phyloP scores from a whole-genome alignment of 2,113 vertebrate genomes.

The Erinaceus europaeus region DNA sequence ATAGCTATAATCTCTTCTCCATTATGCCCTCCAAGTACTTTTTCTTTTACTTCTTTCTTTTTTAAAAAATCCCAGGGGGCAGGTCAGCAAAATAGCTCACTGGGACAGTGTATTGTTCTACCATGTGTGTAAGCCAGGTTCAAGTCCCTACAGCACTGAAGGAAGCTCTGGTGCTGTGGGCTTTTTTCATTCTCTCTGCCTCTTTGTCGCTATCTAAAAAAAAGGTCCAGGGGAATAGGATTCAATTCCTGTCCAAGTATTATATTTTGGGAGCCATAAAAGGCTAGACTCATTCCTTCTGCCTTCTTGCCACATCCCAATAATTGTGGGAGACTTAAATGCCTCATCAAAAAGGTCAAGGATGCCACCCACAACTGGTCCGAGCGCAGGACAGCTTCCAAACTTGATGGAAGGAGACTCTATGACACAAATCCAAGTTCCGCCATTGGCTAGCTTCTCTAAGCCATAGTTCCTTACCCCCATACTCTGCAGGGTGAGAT shows the following conservation, averaged over 20 bases:
- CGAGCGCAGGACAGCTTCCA: neutral
- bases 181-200: too few species aligned
- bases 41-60: neutral
- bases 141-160: too few species aligned
- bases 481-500: neutral
- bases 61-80: neutral
- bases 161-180: too few species aligned
- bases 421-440: neutral
- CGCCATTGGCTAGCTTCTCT: neutral
- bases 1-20: neutral
- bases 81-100: too few species aligned
- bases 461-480: neutral
- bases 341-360: neutral
- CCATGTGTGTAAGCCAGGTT: too few species aligned
- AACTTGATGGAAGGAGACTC: neutral
- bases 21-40: neutral
- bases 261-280: neutral
- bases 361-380: neutral
- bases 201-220: too few species aligned
- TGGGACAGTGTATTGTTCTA: too few species aligned
- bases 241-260: neutral
- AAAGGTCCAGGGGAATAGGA: accelerated
- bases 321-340: neutral
- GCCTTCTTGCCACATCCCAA: neutral
- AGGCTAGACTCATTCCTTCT: neutral